Evolutionary conservation across 2,797 vertebrate genomes (phyloP), one percentile per base, ranked within the genome.

Genomic region (Semaprochilodus insignis): DNA sequence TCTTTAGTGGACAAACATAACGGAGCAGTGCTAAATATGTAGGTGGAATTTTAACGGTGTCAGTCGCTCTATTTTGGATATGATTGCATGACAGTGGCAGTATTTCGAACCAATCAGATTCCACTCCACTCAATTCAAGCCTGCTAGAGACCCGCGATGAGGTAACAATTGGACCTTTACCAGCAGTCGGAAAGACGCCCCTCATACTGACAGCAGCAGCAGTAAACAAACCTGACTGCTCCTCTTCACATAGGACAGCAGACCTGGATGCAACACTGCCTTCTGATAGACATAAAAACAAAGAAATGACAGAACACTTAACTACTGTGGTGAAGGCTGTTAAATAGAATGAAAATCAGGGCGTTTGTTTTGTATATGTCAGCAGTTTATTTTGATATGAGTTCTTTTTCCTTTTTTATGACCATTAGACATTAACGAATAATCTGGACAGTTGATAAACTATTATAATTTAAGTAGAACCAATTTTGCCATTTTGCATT

Each of bases 171-270:
- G 90, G 90, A 90, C 79, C 63, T 10, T 8, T 75, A 62, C 89
- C 90, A 90, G 88, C 88, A 88, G 90, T 85, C 90, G 51, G 70
- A 85, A 82, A 76, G 87, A 91, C 88, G 85, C 90, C 88, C 21
- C 11, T 86, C 83, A 88, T 83, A 88, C 90, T 89, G 90, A 78
- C 69, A 75, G 83, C 89, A 48, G 11, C 34, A 70, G 74, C 81
- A 55, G 88, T 89, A 89, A 91, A 91, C 87, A 90, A 89, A 88
- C 81, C 48, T 16, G 36, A 27, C 71, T 48, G 36, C 72, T 63
- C 25, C 34, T 63, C 62, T 13, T 67, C 62, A 74, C 31, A 75
- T 40, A 6, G 15, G 31, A 72, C 23, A 82, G 31, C 63, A 57
- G 40, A 79, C 60, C 17, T 71, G 34, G 17, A 14, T 69, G 21